phyloP scores from a whole-genome alignment of 1,140 invertebrate species.

The Pseudachorutes palmiensis region DNA sequence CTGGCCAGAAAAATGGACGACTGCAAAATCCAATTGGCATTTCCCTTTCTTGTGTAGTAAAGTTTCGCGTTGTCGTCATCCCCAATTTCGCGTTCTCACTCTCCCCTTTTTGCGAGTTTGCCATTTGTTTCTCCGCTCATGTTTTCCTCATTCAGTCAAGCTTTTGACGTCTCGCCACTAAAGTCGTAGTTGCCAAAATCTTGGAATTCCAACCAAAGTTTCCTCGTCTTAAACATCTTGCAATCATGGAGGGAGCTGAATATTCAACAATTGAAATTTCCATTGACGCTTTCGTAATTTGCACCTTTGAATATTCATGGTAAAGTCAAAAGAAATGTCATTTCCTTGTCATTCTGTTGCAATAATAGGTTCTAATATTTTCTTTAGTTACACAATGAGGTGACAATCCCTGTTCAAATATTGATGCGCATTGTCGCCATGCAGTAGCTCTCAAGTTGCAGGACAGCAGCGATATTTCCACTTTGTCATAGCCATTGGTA shows the following conservation, averaged over 20 bases:
- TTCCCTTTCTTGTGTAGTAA: background rate
- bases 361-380: background rate
- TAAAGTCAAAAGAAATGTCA: no score
- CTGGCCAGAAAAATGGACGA: background rate
- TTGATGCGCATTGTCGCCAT: no score
- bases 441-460: no score
- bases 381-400: background rate
- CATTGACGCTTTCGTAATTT: background rate
- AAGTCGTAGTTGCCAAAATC: background rate
- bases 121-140: background rate
- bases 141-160: background rate
- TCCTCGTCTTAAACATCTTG: background rate
- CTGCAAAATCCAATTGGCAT: constrained; percentile 5
- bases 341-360: background rate
- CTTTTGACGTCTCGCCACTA: constrained; percentile 4
- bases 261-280: background rate
- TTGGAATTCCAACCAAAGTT: background rate
- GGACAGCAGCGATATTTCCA: no score
- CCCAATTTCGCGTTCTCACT: constrained; percentile 2
- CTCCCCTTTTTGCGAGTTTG: background rate
- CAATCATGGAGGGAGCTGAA: background rate
- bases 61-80: constrained; percentile 5
- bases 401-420: background rate
- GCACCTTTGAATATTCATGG: no score
- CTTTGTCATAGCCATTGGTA: no score